These are phyloP conservation scores for Tenthredo mesomela DNA, from an alignment of 2,888 invertebrate species.

Conservation along the genomic window DNA sequence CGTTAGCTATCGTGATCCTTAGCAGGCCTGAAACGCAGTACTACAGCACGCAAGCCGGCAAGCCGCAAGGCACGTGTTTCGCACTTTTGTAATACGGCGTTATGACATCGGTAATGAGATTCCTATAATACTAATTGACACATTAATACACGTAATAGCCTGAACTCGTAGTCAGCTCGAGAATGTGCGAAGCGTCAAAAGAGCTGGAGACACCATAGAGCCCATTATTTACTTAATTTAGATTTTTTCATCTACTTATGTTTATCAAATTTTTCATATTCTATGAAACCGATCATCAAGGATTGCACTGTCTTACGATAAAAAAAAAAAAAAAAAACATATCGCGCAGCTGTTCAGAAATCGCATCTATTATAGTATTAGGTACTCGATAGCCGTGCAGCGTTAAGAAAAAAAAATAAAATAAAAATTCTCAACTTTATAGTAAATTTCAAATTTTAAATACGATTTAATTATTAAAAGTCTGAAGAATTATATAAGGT, in stretches of 20 bases:
- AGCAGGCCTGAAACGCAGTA: background rate
- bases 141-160: slow-evolving; percentile 61
- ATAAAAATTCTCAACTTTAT: too few species aligned
- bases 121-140: slow-evolving; percentile 75
- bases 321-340: too few species aligned
- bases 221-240: background rate
- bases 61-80: slow-evolving; percentile 37
- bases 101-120: slow-evolving; percentile 75
- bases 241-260: background rate
- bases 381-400: too few species aligned
- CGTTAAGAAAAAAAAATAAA: too few species aligned
- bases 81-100: slow-evolving; percentile 60
- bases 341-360: too few species aligned
- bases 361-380: too few species aligned
- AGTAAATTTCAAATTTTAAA: too few species aligned
- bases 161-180: background rate
- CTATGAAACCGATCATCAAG: background rate
- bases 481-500: too few species aligned
- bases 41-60: background rate
- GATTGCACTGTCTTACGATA: too few species aligned
- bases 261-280: background rate
- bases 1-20: slow-evolving; percentile 60
- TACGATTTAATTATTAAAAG: too few species aligned
- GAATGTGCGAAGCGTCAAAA: slow-evolving; percentile 8
- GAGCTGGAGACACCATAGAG: background rate